These are phyloP conservation scores for Corvus cornix DNA, from an alignment of 2,113 vertebrate genomes.

Conservation along the genomic window DNA sequence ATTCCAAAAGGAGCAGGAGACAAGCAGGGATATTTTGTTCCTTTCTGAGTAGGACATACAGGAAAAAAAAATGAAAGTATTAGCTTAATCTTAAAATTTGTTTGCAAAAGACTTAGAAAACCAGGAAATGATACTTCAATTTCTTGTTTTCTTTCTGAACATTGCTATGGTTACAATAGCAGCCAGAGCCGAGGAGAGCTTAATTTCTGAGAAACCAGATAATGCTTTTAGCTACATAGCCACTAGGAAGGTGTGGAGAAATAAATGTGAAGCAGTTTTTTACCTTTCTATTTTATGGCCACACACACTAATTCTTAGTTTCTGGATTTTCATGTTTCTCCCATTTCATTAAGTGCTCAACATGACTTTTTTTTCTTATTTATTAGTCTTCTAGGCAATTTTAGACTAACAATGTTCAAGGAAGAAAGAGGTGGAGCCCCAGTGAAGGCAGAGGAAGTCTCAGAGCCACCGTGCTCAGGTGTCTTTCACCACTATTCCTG, in stretches of 20 bases:
- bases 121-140: neutral
- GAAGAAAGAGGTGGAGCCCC: neutral
- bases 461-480: neutral
- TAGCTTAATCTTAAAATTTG: neutral
- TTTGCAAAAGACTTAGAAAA: neutral
- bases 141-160: neutral
- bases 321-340: neutral
- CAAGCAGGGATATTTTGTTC: neutral
- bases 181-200: neutral
- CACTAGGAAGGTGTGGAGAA: neutral
- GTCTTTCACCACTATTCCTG: neutral
- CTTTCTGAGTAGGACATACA: neutral
- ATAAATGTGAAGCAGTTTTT: neutral
- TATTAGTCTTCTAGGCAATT: neutral
- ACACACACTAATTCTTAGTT: neutral
- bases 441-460: neutral
- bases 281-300: neutral
- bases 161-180: neutral
- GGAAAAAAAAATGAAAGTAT: neutral
- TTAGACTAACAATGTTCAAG: accelerated
- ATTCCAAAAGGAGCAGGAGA: neutral
- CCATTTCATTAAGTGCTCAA: neutral
- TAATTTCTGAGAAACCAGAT: neutral
- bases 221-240: neutral
- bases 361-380: neutral